Conservation (phyloP, 2,113 vertebrate genomes). For the Glaucidium brasilianum region DNA sequence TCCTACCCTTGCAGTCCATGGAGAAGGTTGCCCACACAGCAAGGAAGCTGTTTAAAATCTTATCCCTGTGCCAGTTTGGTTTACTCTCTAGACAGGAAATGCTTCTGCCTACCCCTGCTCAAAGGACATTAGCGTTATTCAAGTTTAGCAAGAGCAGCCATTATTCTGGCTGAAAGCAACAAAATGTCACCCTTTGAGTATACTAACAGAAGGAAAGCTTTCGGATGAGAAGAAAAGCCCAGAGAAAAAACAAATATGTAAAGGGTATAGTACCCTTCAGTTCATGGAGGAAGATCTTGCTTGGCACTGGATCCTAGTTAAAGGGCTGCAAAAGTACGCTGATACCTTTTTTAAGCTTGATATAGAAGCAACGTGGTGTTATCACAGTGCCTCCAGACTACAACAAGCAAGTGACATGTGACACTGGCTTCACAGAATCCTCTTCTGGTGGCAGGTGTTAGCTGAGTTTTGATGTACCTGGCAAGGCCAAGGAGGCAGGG, state of each 20-base stretch:
- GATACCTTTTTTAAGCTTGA: neutral
- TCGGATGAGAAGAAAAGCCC: neutral
- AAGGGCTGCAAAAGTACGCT: neutral
- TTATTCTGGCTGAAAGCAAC: conserved; percentile 8
- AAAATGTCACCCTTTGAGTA: neutral
- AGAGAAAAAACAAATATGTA: neutral
- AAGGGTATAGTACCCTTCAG: neutral
- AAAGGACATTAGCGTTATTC: neutral
- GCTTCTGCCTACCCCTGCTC: neutral
- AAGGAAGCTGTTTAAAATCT: neutral
- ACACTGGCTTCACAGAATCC: neutral
- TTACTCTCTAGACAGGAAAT: conserved; percentile 16
- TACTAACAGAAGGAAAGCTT: neutral
- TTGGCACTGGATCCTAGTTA: neutral
- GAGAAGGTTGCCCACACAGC: neutral
- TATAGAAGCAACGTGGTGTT: neutral
- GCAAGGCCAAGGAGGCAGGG: neutral
- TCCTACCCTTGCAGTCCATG: neutral
- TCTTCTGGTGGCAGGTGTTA: neutral
- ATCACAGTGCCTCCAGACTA: neutral
- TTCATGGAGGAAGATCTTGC: neutral
- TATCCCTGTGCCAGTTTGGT: neutral
- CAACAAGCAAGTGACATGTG: neutral
- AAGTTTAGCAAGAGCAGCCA: neutral
- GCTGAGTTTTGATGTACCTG: neutral